Evolutionary conservation across 2,797 vertebrate species (phyloP).

Genomic region (Poecilia velifera): DNA sequence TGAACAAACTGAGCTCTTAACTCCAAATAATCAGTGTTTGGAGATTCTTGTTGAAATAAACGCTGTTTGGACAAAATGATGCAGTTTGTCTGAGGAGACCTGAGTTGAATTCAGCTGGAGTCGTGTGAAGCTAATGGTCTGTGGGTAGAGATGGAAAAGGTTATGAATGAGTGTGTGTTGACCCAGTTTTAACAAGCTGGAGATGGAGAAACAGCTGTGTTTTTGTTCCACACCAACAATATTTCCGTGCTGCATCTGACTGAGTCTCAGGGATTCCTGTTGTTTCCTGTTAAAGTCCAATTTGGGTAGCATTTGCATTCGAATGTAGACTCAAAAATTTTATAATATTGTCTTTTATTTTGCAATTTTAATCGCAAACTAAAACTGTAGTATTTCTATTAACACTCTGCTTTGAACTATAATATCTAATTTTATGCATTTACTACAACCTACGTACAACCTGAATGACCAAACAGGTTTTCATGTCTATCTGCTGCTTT

Average conservation of each 20-base stretch:
- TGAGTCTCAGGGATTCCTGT: background rate
- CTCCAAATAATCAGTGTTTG: background rate
- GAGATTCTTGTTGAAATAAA: background rate
- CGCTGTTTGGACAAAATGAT: background rate
- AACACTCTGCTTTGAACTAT: background rate
- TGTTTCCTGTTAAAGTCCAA: background rate
- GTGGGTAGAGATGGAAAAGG: conserved; percentile 58
- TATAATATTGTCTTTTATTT: background rate
- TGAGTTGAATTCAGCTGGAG: conserved; percentile 29
- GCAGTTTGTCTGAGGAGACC: conserved; percentile 2
- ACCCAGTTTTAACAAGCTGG: conserved; percentile 52
- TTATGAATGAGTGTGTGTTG: conserved; percentile 33
- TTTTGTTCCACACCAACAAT: conserved; percentile 34
- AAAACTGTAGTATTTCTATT: background rate
- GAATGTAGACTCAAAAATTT: too few relatives aligned
- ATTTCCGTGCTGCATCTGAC: conserved; percentile 2
- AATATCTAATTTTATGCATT: background rate
- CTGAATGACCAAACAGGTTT: background rate
- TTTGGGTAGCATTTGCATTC: too few relatives aligned
- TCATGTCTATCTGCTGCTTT: background rate
- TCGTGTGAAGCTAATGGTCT: conserved; percentile 25
- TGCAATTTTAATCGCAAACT: background rate
- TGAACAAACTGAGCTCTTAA: background rate
- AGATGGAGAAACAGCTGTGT: conserved; percentile 34
- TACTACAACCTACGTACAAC: background rate